These are phyloP conservation scores for Rhodinocichla rosea DNA, from an alignment of 2,113 vertebrate genomes.

Conservation along the genomic window DNA sequence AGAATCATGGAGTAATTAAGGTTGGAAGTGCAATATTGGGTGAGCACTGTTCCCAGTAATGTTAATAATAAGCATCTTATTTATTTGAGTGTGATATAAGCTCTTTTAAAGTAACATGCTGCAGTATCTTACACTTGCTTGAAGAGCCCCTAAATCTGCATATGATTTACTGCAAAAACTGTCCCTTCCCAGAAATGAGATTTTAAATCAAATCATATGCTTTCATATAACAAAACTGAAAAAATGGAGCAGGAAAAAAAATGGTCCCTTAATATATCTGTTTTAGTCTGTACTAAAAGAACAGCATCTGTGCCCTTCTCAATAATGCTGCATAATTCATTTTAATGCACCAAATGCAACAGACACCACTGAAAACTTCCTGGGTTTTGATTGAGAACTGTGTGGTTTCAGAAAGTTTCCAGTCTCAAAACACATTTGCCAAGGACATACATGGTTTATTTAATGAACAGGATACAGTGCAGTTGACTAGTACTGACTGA, in stretches of 20 bases:
- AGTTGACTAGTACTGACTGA: constrained; percentile 1
- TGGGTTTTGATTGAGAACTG: not conserved
- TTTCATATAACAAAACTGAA: not conserved
- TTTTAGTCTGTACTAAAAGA: not conserved
- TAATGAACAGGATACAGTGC: not conserved
- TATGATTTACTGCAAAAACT: not conserved
- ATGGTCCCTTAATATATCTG: not conserved
- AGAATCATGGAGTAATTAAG: not conserved
- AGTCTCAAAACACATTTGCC: not conserved
- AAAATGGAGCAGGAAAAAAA: not conserved
- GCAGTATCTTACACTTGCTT: not conserved
- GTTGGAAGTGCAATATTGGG: rapidly evolving
- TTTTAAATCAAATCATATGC: not conserved
- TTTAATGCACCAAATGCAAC: not conserved
- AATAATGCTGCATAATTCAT: not conserved
- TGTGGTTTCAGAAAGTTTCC: not conserved
- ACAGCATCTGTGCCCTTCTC: not conserved
- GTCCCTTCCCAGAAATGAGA: not conserved
- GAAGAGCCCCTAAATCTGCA: not conserved
- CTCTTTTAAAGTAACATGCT: not conserved
- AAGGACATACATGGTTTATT: not conserved
- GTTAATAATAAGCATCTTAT: not conserved
- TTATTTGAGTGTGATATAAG: not conserved
- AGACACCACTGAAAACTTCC: not conserved
- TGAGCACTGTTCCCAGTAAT: not conserved